A percentile compares a stretch with the other conserved stretches of the same genome.
phyloP scores from a whole-genome alignment of 2,113 vertebrate species.

The Sebastes schlegelii region DNA sequence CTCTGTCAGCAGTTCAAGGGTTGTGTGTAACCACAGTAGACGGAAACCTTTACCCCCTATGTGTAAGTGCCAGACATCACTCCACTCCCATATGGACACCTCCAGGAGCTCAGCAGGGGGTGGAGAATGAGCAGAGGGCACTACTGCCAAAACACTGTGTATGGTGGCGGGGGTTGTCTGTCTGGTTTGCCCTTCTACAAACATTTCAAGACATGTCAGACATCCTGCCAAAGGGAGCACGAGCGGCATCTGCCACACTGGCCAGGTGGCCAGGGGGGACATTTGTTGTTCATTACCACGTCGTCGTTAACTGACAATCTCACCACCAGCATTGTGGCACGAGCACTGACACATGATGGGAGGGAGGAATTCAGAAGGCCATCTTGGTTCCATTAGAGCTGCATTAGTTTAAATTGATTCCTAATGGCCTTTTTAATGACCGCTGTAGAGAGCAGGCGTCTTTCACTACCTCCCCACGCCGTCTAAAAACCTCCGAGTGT shows the following conservation, averaged over 20 bases:
- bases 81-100: slow-evolving; percentile 65
- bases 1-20: slow-evolving; percentile 60
- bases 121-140: slow-evolving; percentile 39
- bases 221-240: not conserved
- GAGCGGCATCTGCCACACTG: slow-evolving; percentile 32
- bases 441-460: slow-evolving; percentile 48
- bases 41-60: slow-evolving; percentile 56
- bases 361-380: slow-evolving; percentile 35
- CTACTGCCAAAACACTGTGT: slow-evolving; percentile 49
- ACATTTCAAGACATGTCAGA: slow-evolving; percentile 44
- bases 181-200: slow-evolving; percentile 41
- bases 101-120: slow-evolving; percentile 61
- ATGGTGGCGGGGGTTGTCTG: slow-evolving; percentile 9
- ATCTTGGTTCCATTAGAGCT: slow-evolving; percentile 78
- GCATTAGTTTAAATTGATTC: slow-evolving; percentile 76
- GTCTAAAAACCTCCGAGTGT: slow-evolving; percentile 21
- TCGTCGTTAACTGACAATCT: slow-evolving; percentile 29
- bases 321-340: slow-evolving; percentile 23
- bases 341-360: slow-evolving; percentile 35
- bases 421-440: slow-evolving; percentile 78
- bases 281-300: slow-evolving; percentile 55
- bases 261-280: slow-evolving; percentile 41
- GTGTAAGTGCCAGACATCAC: slow-evolving; percentile 66
- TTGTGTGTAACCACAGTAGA: slow-evolving; percentile 58
- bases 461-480: slow-evolving; percentile 23